Evolutionary conservation across 2,797 vertebrate genomes (phyloP).

Genomic region (Stomatorhinus walkeri): DNA sequence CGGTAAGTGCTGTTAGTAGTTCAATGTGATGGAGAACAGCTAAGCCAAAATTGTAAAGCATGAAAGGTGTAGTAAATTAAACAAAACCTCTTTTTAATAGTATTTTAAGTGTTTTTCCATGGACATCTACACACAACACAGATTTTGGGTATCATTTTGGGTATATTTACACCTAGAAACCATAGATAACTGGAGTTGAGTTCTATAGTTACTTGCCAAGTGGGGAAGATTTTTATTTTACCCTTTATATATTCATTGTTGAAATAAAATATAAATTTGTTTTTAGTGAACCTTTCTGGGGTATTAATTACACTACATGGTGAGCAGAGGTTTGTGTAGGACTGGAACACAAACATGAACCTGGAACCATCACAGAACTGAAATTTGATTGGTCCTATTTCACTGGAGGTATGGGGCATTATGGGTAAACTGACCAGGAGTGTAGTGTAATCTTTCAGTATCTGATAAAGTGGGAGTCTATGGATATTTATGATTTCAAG

Average conservation of each 20-base stretch:
- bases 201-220: background rate
- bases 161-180: background rate
- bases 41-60: slow-evolving; percentile 67
- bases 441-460: background rate
- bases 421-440: background rate
- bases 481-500: background rate
- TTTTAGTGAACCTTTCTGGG: slow-evolving; percentile 9
- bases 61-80: slow-evolving; percentile 79
- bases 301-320: background rate
- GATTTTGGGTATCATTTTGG: background rate
- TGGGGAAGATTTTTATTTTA: background rate
- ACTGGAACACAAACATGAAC: background rate
- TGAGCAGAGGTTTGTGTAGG: background rate
- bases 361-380: background rate
- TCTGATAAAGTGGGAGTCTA: background rate
- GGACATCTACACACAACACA: background rate
- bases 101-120: background rate
- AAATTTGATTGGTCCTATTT: background rate
- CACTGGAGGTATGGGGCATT: background rate
- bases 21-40: slow-evolving; percentile 46
- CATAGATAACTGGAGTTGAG: background rate
- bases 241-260: slow-evolving; percentile 9
- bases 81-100: slow-evolving; percentile 71
- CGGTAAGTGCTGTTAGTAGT: slow-evolving; percentile 48
- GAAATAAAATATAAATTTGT: slow-evolving; percentile 7